A percentile compares a stretch with the other conserved stretches of the same genome.
Evolutionary conservation across 2,888 invertebrate species (phyloP).

Genomic region (Tenthredo distinguenda): DNA sequence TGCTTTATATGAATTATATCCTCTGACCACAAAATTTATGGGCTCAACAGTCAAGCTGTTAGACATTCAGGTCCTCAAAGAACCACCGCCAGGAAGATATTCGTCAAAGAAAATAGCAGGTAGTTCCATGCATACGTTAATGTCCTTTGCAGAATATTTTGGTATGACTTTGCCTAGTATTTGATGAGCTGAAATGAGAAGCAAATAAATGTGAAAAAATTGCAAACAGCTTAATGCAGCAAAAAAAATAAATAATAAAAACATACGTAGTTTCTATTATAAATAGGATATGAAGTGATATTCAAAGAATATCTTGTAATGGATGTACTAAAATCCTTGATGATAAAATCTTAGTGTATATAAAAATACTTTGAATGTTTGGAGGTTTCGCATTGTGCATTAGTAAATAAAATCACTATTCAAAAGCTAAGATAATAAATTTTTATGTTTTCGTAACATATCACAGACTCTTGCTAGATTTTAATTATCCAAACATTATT

Average conservation of each 20-base stretch:
- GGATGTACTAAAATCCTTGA: background rate
- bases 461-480: constrained; percentile 1
- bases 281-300: background rate
- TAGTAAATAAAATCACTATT: background rate
- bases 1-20: constrained; percentile 84
- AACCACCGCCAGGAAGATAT: constrained; percentile 48
- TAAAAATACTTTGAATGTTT: background rate
- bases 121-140: constrained; percentile 63
- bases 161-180: too few relatives aligned
- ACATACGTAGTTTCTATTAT: background rate
- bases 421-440: background rate
- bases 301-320: background rate
- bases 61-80: constrained; percentile 78
- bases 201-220: background rate
- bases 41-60: constrained; percentile 83
- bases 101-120: constrained; percentile 66
- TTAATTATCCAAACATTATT: constrained; percentile 60
- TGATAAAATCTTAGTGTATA: background rate
- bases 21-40: constrained; percentile 83
- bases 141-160: background rate
- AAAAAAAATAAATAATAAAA: too few relatives aligned
- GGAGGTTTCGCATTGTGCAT: background rate
- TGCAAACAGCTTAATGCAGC: background rate
- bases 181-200: background rate
- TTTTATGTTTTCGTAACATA: background rate